phyloP scores from a whole-genome alignment of 2,797 vertebrate genomes.

The Mormyrops attenuatus region DNA sequence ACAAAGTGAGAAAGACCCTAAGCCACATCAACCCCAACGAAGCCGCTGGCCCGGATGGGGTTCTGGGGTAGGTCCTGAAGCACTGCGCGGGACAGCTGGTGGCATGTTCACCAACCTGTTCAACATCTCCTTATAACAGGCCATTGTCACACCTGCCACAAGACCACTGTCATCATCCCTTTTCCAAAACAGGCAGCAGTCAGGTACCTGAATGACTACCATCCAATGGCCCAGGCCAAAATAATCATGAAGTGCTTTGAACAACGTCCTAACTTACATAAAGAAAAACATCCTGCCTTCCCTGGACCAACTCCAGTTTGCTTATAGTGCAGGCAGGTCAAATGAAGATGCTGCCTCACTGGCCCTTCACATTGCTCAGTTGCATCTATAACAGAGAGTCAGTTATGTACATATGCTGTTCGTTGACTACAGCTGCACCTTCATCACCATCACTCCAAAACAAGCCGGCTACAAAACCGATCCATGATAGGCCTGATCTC shows the following conservation, averaged over 20 bases:
- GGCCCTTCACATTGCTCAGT: not conserved
- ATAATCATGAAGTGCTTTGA: not conserved
- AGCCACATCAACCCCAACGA: not conserved
- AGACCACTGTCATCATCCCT: not conserved
- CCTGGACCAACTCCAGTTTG: not conserved
- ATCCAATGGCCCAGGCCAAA: not conserved
- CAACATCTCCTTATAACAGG: not conserved
- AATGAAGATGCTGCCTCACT: not conserved
- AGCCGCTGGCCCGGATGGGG: not conserved
- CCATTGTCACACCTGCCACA: not conserved
- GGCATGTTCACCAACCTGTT: not conserved
- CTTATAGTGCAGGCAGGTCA: not conserved
- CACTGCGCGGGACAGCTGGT: not conserved
- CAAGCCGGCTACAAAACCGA: not conserved
- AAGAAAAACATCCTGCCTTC: not conserved
- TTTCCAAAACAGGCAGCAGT: not conserved
- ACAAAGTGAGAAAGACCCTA: not conserved
- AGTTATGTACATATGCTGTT: too few relatives aligned
- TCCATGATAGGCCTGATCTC: not conserved
- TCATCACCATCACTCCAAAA: not conserved
- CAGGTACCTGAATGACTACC: not conserved
- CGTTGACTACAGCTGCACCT: not conserved
- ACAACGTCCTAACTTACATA: not conserved
- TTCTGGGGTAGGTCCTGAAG: not conserved
- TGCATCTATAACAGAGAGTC: not conserved